Base-by-base conservation (phyloP, 2,797 vertebrate species). In the Enteromius trimaculatus region DNA sequence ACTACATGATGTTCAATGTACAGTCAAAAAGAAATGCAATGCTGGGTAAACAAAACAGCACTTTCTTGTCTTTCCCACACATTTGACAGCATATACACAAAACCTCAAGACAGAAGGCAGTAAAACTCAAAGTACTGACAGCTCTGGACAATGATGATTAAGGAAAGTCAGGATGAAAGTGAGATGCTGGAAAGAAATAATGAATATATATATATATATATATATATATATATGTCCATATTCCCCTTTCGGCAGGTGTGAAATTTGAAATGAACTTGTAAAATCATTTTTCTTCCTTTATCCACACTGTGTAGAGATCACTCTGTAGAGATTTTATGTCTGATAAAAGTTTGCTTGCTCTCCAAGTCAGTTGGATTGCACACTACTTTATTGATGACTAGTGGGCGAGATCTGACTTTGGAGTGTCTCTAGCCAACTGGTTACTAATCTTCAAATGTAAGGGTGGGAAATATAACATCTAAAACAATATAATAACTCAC, bases 341-440 rank as follows among this genome's bases (percentile, higher is more conserved):
- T 79, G 85, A 82, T 81, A 86, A 83, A 82, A 49, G 42, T 81
- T 82, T 86, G 71, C 62, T 76, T 76, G 47, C 58, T 66, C 60
- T 82, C 44, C 6, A 26, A 55, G 37, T 68, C 60, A 74, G 62
- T 44, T 66, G 76, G 62, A 74, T 71, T 84, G 37, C 71, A 84
- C 81, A 79, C 42, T 77, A 34, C 81, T 62, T 83, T 86, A 80
- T 83, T 88, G 77, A 76, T 49, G 79, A 81, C 87, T 47, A 34
- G 3, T 53, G 86, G 86, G 69, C 75, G 77, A 88, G 85, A 90
- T 89, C 87, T 85, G 72, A 87, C 60, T 39, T 13, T 53, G 53
- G 64, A 31, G 81, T n/a, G 39, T 80, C 62, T 82, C 80, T 85
- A 77, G 68, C 47, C 44, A 47, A 86, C 65, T 74, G 21, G 7